Base-by-base conservation (phyloP, 2,888 invertebrate species). In the Poecilus cupreus region DNA sequence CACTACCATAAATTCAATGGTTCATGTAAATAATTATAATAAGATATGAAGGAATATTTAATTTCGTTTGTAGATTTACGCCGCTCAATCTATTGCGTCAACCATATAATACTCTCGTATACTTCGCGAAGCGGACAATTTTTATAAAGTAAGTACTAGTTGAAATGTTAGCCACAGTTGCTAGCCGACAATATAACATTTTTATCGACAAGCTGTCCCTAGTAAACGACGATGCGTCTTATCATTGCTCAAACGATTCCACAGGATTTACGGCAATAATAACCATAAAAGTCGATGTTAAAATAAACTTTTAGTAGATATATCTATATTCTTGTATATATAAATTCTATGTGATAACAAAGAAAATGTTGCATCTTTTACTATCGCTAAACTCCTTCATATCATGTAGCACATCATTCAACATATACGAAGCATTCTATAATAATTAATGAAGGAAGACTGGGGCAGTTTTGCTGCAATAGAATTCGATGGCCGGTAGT, bases 201-300 rank as follows among this genome's bases (percentile, higher is more conserved):
- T 75, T 49, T 75, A 75, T 75, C 51, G 74, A 75, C 74, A 75
- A 75, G 74, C 74, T 75, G 74, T 49, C 74, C 16, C 32, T 51
- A 0, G 22, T 49, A 75, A 75, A 75, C 74, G 43, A 32, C 74
- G 51, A 26, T 75, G 74, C 32, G 74, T 51, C 74, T 51, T 51
- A 75, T 75, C 74, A 75, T 75, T 75, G 74, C 74, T 51, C 74
- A 24, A 49, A 20, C 49, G 74, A 75, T 49, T 75, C 49, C 24
- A 8, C 16, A 11, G 49, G 74, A 75, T 75, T 75, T 75, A 75
- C 74, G 74, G 32, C 26, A 13, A 51, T 16, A 75, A 75, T 75
- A 75, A 75, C 74, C 24, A 75, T 75, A 75, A 75, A 75, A 75
- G 51, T 75, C 51, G 32, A 75, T 51, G 51, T 75, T 75, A 51